Conservation (phyloP, 2,113 vertebrate species). For the Alligator mississippiensis region DNA sequence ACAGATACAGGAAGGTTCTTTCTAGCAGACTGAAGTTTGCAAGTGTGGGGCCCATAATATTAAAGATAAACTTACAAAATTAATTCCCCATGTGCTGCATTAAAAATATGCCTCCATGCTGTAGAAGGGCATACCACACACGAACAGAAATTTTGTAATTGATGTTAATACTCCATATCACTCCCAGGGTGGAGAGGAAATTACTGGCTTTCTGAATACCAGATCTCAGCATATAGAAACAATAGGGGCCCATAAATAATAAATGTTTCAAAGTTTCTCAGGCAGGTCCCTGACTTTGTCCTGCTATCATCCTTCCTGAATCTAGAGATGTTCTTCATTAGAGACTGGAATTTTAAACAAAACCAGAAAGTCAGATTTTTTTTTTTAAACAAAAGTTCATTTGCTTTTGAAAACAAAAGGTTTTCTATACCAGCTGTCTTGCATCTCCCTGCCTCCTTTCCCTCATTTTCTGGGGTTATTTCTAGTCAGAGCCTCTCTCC, state of each 20-base stretch:
- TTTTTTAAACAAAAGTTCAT: background rate
- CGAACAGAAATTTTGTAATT: background rate
- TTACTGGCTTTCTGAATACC: background rate
- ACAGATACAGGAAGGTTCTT: background rate
- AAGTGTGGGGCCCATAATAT: background rate
- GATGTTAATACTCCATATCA: background rate
- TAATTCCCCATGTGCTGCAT: background rate
- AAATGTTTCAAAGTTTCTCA: background rate
- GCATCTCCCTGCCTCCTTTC: background rate
- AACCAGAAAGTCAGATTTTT: background rate
- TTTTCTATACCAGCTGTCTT: background rate
- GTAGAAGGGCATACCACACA: background rate
- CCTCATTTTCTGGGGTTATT: background rate
- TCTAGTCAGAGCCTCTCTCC: background rate
- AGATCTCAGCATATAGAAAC: background rate
- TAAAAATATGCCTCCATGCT: background rate
- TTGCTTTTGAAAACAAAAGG: slow-evolving; percentile 13
- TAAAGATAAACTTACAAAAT: background rate
- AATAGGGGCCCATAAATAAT: background rate
- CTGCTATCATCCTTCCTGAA: background rate
- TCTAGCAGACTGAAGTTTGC: background rate
- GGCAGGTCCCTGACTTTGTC: background rate
- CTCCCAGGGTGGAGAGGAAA: slow-evolving; percentile 29
- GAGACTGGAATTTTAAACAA: background rate
- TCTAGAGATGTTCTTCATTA: background rate